These are phyloP conservation scores for Xerus inauris DNA, from an alignment of 2,113 vertebrate genomes.

Conservation along the genomic window DNA sequence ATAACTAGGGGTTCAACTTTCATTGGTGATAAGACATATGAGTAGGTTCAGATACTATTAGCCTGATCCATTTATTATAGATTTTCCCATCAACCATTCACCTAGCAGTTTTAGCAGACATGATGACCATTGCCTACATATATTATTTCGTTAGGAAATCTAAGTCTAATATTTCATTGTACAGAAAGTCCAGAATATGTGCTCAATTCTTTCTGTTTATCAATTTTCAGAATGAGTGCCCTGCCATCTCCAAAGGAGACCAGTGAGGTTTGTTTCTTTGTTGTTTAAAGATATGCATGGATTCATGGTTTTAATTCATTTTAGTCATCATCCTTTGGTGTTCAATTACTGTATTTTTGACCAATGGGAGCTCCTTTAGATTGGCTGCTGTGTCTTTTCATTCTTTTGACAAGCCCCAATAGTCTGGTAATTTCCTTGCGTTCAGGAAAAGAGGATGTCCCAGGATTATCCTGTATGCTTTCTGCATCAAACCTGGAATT, in stretches of 20 bases:
- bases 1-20: neutral
- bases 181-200: neutral
- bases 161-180: neutral
- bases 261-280: neutral
- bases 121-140: neutral
- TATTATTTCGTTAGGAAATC: neutral
- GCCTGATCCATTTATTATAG: neutral
- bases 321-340: too few species aligned
- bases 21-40: neutral
- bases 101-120: neutral
- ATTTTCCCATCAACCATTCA: neutral
- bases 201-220: neutral
- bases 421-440: neutral
- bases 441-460: neutral
- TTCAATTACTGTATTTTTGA: too few species aligned
- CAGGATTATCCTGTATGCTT: constrained; percentile 9
- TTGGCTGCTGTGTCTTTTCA: too few species aligned
- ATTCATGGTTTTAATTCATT: too few species aligned
- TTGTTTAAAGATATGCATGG: too few species aligned
- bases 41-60: neutral
- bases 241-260: neutral
- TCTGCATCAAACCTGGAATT: neutral
- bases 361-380: too few species aligned
- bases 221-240: neutral
- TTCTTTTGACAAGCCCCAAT: too few species aligned